Evolutionary conservation across 2,113 vertebrate genomes (phyloP).

Genomic region (Eulemur rufifrons): DNA sequence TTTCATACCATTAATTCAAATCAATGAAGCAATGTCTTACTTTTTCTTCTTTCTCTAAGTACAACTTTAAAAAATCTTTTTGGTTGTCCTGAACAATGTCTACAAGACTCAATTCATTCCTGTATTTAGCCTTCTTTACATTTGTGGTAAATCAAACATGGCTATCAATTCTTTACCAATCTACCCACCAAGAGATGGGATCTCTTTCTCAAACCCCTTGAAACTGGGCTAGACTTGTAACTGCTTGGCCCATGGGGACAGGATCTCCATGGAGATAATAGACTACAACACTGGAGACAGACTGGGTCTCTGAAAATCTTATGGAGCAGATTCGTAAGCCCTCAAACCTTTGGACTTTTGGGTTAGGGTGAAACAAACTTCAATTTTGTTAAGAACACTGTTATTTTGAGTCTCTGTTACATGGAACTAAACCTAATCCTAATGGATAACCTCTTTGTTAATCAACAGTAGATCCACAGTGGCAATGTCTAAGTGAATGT

Average conservation of each 20-base stretch:
- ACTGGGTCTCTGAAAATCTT: not conserved
- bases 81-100: not conserved
- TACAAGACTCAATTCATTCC: not conserved
- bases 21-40: conserved; percentile 8
- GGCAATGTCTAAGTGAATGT: not conserved
- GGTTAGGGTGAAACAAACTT: not conserved
- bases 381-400: not conserved
- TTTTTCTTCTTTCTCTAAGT: conserved; percentile 28
- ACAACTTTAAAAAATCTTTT: conserved; percentile 19
- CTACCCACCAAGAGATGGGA: not conserved
- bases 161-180: not conserved
- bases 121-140: not conserved
- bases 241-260: not conserved
- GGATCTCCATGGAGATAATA: not conserved
- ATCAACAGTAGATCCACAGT: not conserved
- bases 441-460: not conserved
- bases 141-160: not conserved
- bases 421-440: not conserved
- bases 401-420: conserved; percentile 11
- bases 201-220: not conserved
- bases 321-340: not conserved
- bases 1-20: conserved; percentile 37
- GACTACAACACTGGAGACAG: not conserved
- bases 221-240: not conserved
- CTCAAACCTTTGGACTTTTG: not conserved